phyloP scores from a whole-genome alignment of 1,140 invertebrate genomes.

The Aleiodes sp. region DNA sequence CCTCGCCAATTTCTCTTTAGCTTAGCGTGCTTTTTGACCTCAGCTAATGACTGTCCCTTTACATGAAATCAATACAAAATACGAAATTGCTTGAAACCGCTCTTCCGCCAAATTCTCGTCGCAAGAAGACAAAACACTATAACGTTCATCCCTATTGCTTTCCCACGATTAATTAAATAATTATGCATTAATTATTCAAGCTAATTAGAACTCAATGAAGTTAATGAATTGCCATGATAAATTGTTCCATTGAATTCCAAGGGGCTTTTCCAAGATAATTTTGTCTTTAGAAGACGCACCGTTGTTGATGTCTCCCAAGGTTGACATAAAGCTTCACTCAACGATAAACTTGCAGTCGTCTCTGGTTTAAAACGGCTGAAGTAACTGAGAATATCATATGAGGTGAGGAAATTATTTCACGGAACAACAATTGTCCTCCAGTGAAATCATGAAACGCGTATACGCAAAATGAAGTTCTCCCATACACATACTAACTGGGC shows the following conservation, averaged over 20 bases:
- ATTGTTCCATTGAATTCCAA: no score
- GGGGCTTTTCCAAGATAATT: not conserved
- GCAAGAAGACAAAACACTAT: no score
- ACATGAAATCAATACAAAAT: slow-evolving; percentile 1
- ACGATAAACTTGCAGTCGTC: not conserved
- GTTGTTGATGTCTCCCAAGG: not conserved
- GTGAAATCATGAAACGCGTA: not conserved
- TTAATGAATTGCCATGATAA: not conserved
- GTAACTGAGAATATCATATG: not conserved
- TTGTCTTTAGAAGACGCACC: slow-evolving; percentile 3
- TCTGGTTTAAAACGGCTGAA: not conserved
- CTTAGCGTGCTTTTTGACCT: slow-evolving; percentile 3
- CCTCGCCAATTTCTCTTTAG: slow-evolving; percentile 11
- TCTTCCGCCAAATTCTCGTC: no score
- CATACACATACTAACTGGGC: not conserved
- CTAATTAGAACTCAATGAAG: no score
- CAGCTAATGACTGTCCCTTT: not conserved
- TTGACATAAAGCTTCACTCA: not conserved
- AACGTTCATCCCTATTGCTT: no score
- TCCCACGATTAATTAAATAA: no score
- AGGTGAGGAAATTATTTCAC: slow-evolving; percentile 14
- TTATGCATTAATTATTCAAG: no score
- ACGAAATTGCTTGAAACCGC: not conserved
- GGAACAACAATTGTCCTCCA: not conserved
- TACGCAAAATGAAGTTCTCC: slow-evolving; percentile 8